These are phyloP conservation scores for Pollimyrus isidori DNA, from an alignment of 2,113 vertebrate species.

Conservation along the genomic window DNA sequence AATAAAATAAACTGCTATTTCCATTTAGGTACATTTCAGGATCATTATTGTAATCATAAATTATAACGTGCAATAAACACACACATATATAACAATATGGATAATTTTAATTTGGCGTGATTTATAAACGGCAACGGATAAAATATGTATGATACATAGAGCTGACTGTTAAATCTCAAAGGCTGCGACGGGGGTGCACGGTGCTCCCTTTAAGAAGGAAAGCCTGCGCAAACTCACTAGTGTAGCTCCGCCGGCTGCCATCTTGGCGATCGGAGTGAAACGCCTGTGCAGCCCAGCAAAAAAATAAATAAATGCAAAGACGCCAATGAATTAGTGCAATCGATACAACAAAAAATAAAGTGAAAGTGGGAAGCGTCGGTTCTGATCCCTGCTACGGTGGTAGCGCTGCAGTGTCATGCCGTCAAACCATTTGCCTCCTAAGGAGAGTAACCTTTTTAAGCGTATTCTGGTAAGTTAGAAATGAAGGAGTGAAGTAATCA, in stretches of 20 bases:
- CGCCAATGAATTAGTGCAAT: conserved; percentile 12
- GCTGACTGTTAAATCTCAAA: not conserved
- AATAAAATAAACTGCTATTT: not conserved
- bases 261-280: conserved; percentile 29
- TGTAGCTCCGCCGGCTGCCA: conserved; percentile 35
- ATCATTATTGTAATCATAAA: not conserved
- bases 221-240: conserved; percentile 19
- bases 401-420: conserved; percentile 61
- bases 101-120: not conserved
- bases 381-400: not conserved
- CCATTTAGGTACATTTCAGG: not conserved
- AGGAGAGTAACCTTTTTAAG: conserved; percentile 93
- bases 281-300: conserved; percentile 3
- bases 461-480: conserved; percentile 83
- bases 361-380: not conserved
- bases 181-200: not conserved
- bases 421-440: conserved; percentile 81
- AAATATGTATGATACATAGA: not conserved
- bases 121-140: not conserved
- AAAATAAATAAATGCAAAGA: conserved; percentile 18
- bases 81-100: not conserved
- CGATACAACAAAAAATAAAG: conserved; percentile 20
- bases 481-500: conserved; percentile 20
- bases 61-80: not conserved
- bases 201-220: conserved; percentile 8